phyloP scores from a whole-genome alignment of 2,888 invertebrate species.

The Leptopilina myrica region DNA sequence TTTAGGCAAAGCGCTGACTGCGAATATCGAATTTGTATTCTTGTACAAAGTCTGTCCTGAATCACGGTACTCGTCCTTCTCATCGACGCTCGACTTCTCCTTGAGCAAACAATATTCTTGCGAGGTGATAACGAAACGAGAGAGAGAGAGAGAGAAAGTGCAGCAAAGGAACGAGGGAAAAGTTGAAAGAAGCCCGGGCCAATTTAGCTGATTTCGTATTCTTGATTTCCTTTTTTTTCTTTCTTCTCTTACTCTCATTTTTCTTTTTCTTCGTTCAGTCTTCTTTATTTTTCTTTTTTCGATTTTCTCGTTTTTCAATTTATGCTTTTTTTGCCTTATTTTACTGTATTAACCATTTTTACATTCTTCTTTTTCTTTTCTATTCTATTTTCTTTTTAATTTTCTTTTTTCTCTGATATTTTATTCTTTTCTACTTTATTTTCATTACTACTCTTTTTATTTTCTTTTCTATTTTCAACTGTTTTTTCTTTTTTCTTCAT shows the following conservation, averaged over 20 bases:
- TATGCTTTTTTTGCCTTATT: no score
- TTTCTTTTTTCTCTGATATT: no score
- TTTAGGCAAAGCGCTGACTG: conserved; percentile 16
- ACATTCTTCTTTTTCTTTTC: no score
- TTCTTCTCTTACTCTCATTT: neutral
- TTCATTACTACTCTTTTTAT: no score
- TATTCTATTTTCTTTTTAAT: no score
- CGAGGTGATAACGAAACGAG: conserved; percentile 60
- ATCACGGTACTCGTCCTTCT: neutral
- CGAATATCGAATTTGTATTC: conserved; percentile 21
- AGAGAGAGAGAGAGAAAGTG: conserved; percentile 36
- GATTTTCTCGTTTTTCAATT: neutral
- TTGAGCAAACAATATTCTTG: conserved; percentile 64
- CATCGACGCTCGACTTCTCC: conserved; percentile 19
- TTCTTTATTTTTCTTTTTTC: neutral
- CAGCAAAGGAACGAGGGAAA: neutral
- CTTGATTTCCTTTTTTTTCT: neutral
- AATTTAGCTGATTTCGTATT: conserved; percentile 10
- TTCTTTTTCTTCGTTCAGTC: neutral
- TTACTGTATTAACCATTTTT: no score
- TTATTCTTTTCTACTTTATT: no score
- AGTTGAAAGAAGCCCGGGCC: conserved; percentile 19
- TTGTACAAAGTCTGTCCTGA: conserved; percentile 29
- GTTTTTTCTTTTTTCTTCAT: no score
- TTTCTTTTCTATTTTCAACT: no score